A percentile compares a stretch with the other conserved stretches of the same genome.
phyloP scores from a whole-genome alignment of 2,113 vertebrate genomes.

The Saimiri boliviensis region DNA sequence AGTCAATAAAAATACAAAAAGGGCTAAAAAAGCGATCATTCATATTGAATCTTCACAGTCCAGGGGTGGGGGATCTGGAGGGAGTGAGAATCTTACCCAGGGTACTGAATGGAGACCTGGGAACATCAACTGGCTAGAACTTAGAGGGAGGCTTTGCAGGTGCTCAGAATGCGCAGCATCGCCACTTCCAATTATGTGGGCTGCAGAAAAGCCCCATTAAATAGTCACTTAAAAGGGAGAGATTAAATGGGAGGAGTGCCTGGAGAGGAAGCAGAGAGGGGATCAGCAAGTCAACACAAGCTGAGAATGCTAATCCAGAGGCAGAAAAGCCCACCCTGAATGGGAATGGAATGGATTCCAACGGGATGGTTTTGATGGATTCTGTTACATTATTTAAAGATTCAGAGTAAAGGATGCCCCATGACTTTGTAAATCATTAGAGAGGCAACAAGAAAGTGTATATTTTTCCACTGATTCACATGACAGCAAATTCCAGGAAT shows the following conservation, averaged over 20 bases:
- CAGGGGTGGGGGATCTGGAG: not conserved
- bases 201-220: not conserved
- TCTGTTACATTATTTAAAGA: not conserved
- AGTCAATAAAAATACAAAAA: not conserved
- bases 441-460: not conserved
- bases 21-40: not conserved
- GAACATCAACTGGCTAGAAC: not conserved
- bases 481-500: not conserved
- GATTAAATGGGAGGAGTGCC: not conserved
- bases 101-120: not conserved
- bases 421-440: not conserved
- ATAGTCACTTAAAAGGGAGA: not conserved
- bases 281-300: not conserved
- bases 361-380: not conserved
- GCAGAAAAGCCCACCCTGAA: not conserved
- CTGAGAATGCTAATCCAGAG: not conserved
- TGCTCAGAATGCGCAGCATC: not conserved
- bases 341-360: not conserved
- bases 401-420: not conserved
- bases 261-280: not conserved
- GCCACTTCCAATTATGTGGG: not conserved
- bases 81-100: not conserved
- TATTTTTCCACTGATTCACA: not conserved
- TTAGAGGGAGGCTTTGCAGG: not conserved
- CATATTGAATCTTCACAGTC: not conserved